phyloP scores from a whole-genome alignment of 2,888 invertebrate species.

The Mythimna ferrago region DNA sequence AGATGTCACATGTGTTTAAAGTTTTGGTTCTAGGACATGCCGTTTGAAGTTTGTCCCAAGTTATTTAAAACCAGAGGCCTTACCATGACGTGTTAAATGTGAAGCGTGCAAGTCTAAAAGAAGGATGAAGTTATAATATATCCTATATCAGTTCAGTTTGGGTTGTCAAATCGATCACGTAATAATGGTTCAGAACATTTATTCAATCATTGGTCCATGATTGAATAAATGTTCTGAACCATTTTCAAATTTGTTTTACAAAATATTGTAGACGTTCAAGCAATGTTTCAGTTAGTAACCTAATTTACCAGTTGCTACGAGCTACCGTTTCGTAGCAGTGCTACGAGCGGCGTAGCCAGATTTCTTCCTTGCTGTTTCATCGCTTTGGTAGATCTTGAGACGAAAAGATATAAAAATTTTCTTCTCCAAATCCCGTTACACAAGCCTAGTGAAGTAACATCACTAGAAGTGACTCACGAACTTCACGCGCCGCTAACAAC shows the following conservation, averaged over 20 bases:
- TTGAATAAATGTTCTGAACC: too few relatives aligned
- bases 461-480: constrained; percentile 82
- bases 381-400: background rate
- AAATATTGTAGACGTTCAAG: background rate
- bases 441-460: constrained; percentile 27
- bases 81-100: too few relatives aligned
- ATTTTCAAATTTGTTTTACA: background rate
- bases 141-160: too few relatives aligned
- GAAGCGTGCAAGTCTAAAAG: too few relatives aligned
- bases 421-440: constrained; percentile 26
- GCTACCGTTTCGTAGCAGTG: constrained; percentile 25
- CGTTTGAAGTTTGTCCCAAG: too few relatives aligned
- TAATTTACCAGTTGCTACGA: constrained; percentile 12
- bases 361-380: background rate
- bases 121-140: too few relatives aligned
- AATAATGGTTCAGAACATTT: too few relatives aligned
- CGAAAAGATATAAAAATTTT: background rate
- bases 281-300: background rate
- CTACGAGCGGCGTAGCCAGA: constrained; percentile 30
- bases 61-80: too few relatives aligned
- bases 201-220: too few relatives aligned
- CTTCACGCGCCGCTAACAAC: constrained; percentile 87
- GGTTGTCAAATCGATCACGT: too few relatives aligned
- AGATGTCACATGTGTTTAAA: too few relatives aligned
- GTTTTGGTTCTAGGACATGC: too few relatives aligned